Conservation (phyloP, 2,888 invertebrate genomes). For the Drosophila quinaria region DNA sequence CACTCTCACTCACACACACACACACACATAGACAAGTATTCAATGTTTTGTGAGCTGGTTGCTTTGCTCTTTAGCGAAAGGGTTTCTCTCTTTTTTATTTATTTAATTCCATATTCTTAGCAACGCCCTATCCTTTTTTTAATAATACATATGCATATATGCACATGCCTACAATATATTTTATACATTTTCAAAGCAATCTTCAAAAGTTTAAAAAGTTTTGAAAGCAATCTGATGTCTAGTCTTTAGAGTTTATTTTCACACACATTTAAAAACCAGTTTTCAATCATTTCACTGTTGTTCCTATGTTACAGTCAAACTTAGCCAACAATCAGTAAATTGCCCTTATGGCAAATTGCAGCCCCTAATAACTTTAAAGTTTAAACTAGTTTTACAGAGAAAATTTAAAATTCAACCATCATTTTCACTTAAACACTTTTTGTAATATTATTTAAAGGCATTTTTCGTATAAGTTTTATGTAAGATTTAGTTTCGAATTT, state of each 20-base stretch:
- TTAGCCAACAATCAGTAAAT: no score
- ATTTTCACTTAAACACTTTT: no score
- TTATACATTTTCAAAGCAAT: neutral
- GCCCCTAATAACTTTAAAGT: neutral
- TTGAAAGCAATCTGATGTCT: neutral
- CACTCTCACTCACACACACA: neutral
- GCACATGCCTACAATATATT: slow-evolving; percentile 4
- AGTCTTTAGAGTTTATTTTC: neutral
- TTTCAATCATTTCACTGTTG: neutral
- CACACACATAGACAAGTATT: slow-evolving; percentile 1
- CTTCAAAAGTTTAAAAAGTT: neutral
- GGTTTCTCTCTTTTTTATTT: slow-evolving; percentile 1
- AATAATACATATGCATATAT: neutral
- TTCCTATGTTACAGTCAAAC: neutral
- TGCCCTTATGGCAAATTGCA: no score
- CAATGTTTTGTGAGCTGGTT: slow-evolving; percentile 25
- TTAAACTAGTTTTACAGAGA: neutral
- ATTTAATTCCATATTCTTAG: neutral
- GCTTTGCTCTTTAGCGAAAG: neutral
- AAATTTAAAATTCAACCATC: no score
- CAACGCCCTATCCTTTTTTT: neutral
- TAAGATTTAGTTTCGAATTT: neutral
- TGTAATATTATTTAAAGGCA: no score
- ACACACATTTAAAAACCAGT: neutral
- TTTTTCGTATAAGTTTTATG: no score